Conservation (phyloP, 35 echinoderm and acorn worm species). For the Holothuria glaberrima region DNA sequence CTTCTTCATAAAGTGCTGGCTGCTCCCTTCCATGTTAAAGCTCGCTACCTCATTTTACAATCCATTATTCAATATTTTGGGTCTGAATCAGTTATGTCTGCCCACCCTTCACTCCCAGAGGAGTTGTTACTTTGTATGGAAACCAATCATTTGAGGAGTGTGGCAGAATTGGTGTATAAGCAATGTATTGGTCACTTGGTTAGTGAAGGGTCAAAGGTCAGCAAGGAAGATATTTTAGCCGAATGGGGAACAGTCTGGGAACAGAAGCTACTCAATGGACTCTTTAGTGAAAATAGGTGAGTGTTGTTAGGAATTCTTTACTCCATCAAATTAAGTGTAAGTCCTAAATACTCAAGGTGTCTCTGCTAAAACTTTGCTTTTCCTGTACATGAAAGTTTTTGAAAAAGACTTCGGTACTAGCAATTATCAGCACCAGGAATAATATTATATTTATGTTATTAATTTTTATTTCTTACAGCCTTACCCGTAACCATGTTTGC, state of each 20-base stretch:
- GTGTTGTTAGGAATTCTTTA: background rate
- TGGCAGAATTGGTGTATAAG: slow-evolving; percentile 39
- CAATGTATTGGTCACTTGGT: background rate
- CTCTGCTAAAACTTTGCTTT: too few species aligned
- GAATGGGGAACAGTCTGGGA: slow-evolving; percentile 17
- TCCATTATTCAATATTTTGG: slow-evolving; percentile 34
- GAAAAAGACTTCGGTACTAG: background rate
- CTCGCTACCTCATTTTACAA: slow-evolving; percentile 12
- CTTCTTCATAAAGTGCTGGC: background rate
- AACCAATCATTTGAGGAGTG: slow-evolving; percentile 32
- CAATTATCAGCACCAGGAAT: background rate
- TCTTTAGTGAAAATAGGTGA: slow-evolving; percentile 7
- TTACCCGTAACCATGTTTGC: slow-evolving; percentile 24
- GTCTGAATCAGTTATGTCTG: background rate
- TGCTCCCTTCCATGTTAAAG: slow-evolving; percentile 28
- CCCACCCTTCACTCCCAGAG: background rate
- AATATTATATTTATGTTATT: background rate
- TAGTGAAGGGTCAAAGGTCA: too few species aligned
- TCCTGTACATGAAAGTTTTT: background rate
- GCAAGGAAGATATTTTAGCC: background rate
- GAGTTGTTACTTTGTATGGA: slow-evolving; percentile 31
- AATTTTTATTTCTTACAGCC: slow-evolving; percentile 6
- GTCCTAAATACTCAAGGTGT: too few species aligned
- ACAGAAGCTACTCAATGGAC: background rate
- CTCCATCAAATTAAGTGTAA: too few species aligned